These are phyloP conservation scores for Gryon sp. DNA, from an alignment of 1,140 invertebrate species.

Conservation along the genomic window DNA sequence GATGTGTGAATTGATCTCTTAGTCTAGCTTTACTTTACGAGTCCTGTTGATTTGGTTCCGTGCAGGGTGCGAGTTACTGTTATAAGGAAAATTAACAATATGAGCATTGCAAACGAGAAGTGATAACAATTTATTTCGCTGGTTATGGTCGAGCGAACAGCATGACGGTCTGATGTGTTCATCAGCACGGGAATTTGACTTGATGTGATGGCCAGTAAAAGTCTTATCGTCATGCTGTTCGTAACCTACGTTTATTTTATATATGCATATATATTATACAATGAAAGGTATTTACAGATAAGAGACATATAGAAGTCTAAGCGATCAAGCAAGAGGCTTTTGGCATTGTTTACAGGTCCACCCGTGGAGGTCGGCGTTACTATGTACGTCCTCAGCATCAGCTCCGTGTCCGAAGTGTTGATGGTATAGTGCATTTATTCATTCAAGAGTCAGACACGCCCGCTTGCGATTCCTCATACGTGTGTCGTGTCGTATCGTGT, in stretches of 20 bases:
- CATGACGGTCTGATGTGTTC: background rate
- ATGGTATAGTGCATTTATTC: slow-evolving; percentile 89
- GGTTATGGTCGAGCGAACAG: slow-evolving; percentile 9
- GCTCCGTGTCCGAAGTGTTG: slow-evolving; percentile 98
- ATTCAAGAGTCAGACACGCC: slow-evolving; percentile 69
- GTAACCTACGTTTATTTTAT: background rate
- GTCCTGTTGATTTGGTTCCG: slow-evolving; percentile 80
- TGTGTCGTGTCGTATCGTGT: slow-evolving; percentile 60
- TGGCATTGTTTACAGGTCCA: slow-evolving; percentile 90
- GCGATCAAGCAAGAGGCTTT: slow-evolving; percentile 76
- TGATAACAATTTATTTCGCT: background rate
- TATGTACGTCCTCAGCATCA: slow-evolving; percentile 98
- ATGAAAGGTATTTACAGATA: slow-evolving; percentile 41
- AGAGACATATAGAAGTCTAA: slow-evolving; percentile 69
- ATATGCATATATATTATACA: slow-evolving; percentile 2
- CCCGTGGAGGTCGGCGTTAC: slow-evolving; percentile 98
- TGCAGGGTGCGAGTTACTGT: slow-evolving; percentile 74
- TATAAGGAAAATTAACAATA: background rate
- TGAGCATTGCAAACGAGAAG: slow-evolving; percentile 12
- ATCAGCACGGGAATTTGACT: background rate
- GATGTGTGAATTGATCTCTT: slow-evolving; percentile 59
- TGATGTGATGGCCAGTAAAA: background rate
- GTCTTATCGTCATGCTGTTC: slow-evolving; percentile 20
- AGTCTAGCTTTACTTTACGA: slow-evolving; percentile 67
- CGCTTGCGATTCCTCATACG: slow-evolving; percentile 62